phyloP scores from a whole-genome alignment of 2,888 invertebrate species.

The Epistrophella euchroma region DNA sequence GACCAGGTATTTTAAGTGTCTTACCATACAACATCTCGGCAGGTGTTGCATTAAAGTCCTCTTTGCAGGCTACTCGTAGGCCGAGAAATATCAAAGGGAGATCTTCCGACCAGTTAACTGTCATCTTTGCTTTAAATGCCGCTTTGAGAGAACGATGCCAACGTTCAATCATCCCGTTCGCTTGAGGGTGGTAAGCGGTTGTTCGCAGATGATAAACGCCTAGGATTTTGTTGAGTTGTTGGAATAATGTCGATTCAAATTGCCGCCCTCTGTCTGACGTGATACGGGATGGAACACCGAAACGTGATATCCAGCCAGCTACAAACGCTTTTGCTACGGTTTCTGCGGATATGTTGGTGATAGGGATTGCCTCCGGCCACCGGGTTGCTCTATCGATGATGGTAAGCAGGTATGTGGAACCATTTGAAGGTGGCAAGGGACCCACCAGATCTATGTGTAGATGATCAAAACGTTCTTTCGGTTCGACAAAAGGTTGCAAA shows the following conservation, averaged over 20 bases:
- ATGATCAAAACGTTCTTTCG: background rate
- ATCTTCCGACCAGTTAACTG: slow-evolving; percentile 62
- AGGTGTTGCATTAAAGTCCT: slow-evolving; percentile 77
- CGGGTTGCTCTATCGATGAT: background rate
- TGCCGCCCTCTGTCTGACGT: slow-evolving; percentile 69
- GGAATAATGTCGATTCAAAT: slow-evolving; percentile 62
- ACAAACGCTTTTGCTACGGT: background rate
- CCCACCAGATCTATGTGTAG: background rate
- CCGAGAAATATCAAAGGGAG: slow-evolving; percentile 61
- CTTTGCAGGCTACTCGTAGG: slow-evolving; percentile 53
- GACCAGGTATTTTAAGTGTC: slow-evolving; percentile 62
- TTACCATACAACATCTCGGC: slow-evolving; percentile 79
- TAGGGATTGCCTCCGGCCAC: slow-evolving; percentile 8
- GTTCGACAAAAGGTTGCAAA: background rate
- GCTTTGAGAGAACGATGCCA: slow-evolving; percentile 71
- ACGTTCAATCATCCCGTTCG: slow-evolving; percentile 73
- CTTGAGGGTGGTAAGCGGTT: slow-evolving; percentile 69
- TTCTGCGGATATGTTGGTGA: background rate
- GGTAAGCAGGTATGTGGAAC: background rate
- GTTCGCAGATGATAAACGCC: slow-evolving; percentile 60
- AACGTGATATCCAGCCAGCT: slow-evolving; percentile 3
- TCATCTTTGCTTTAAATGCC: slow-evolving; percentile 53
- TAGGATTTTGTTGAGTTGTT: slow-evolving; percentile 40
- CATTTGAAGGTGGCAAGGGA: background rate
- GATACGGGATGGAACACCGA: slow-evolving; percentile 58